Conservation (phyloP, 2,797 vertebrate genomes). For the Spea hammondii region DNA sequence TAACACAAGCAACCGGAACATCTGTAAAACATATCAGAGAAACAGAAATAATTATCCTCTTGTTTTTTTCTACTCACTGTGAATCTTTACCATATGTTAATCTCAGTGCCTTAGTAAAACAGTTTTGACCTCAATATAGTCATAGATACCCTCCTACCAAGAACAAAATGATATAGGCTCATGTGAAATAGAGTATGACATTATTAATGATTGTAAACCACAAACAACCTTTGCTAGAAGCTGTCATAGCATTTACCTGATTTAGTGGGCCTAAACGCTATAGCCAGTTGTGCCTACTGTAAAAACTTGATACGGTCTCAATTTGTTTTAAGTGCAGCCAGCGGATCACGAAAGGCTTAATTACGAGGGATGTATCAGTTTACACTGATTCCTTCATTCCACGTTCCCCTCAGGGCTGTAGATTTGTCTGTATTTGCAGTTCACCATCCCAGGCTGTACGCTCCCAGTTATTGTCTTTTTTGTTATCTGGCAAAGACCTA, state of each 20-base stretch:
- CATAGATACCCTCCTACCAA: no score
- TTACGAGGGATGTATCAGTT: constrained; percentile 74
- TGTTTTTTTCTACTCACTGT: no score
- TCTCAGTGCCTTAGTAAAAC: no score
- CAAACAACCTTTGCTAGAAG: background rate
- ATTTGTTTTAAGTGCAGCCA: constrained; percentile 88
- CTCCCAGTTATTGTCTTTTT: constrained; percentile 57
- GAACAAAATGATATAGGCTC: no score
- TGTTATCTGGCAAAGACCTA: constrained; percentile 60
- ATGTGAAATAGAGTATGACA: no score
- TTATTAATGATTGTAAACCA: background rate
- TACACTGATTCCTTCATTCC: constrained; percentile 63
- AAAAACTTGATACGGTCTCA: constrained; percentile 69
- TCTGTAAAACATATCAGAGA: no score
- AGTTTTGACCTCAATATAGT: no score
- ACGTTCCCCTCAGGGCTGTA: constrained; percentile 66
- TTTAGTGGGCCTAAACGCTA: constrained; percentile 63
- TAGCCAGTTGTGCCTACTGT: constrained; percentile 81
- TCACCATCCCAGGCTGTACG: constrained; percentile 59
- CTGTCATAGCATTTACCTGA: constrained; percentile 57
- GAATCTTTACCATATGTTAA: no score
- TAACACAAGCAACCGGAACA: no score
- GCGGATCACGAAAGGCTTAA: constrained; percentile 78
- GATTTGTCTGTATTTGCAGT: constrained; percentile 69
- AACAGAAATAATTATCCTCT: no score